A percentile compares a stretch with the other conserved stretches of the same genome.
Evolutionary conservation across 2,113 vertebrate genomes (phyloP).

Genomic region (Ceyx margarethae): DNA sequence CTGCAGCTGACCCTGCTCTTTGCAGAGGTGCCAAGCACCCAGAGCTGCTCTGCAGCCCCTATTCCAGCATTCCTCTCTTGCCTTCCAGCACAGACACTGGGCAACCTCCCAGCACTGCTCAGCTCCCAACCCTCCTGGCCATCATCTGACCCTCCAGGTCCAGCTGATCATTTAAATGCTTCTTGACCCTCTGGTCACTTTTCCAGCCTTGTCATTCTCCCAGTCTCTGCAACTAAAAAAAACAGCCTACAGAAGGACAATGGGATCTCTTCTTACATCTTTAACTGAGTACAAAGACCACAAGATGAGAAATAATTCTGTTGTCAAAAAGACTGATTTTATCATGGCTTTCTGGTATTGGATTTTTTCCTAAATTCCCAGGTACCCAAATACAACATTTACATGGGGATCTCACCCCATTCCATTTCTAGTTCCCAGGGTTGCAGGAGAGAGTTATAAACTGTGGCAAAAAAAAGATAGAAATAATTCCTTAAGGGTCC

Average conservation of each 20-base stretch:
- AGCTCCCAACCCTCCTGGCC: background rate
- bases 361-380: background rate
- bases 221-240: background rate
- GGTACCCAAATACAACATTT: background rate
- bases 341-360: background rate
- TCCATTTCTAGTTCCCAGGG: background rate
- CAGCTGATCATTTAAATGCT: background rate
- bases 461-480: background rate
- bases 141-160: background rate
- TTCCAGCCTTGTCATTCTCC: background rate
- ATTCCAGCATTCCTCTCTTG: background rate
- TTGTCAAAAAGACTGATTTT: background rate
- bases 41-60: background rate
- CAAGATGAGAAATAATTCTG: background rate
- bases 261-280: background rate
- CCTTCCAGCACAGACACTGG: background rate
- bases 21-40: background rate
- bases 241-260: background rate
- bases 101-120: background rate
- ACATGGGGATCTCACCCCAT: background rate
- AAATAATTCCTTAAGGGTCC: background rate
- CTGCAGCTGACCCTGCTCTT: background rate
- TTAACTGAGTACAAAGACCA: background rate
- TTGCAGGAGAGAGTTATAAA: background rate
- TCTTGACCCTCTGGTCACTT: background rate